A percentile compares a stretch with the other conserved stretches of the same genome.
These are phyloP conservation scores for Saccostrea glomerata DNA, from an alignment of 1,140 invertebrate species.

Conservation along the genomic window DNA sequence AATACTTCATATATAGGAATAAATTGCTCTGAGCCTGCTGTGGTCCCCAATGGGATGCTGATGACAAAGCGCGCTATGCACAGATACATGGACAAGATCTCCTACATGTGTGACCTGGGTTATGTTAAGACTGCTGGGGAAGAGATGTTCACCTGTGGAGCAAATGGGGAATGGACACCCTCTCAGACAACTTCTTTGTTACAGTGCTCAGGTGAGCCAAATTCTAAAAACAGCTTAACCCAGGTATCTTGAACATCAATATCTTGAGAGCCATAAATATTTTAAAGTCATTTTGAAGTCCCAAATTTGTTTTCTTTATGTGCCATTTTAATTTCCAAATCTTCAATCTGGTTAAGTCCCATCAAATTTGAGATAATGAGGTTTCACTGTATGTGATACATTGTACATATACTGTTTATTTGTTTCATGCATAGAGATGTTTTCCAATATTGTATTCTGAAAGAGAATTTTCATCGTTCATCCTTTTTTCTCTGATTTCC, in stretches of 20 bases:
- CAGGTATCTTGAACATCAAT: too few species aligned
- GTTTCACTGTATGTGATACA: too few species aligned
- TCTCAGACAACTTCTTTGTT: neutral
- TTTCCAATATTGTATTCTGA: too few species aligned
- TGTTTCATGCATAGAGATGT: too few species aligned
- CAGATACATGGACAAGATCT: constrained; percentile 93
- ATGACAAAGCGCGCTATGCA: constrained; percentile 89
- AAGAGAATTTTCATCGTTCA: too few species aligned
- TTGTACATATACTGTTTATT: too few species aligned
- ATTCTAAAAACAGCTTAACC: too few species aligned
- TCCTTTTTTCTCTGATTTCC: neutral
- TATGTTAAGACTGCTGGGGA: constrained; percentile 86
- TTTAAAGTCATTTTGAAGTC: neutral
- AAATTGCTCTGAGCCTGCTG: constrained; percentile 52
- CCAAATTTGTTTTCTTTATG: too few species aligned
- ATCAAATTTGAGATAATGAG: too few species aligned
- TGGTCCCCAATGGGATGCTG: constrained; percentile 87
- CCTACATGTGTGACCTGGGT: constrained; percentile 97
- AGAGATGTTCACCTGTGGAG: constrained; percentile 92
- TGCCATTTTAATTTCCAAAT: too few species aligned
- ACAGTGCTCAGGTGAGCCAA: neutral
- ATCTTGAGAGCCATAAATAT: too few species aligned
- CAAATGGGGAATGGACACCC: constrained; percentile 92
- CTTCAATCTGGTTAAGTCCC: too few species aligned
- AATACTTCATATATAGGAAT: constrained; percentile 49